These are phyloP conservation scores for Phocides pigmalion DNA, from an alignment of 1,140 invertebrate species.

Conservation along the genomic window DNA sequence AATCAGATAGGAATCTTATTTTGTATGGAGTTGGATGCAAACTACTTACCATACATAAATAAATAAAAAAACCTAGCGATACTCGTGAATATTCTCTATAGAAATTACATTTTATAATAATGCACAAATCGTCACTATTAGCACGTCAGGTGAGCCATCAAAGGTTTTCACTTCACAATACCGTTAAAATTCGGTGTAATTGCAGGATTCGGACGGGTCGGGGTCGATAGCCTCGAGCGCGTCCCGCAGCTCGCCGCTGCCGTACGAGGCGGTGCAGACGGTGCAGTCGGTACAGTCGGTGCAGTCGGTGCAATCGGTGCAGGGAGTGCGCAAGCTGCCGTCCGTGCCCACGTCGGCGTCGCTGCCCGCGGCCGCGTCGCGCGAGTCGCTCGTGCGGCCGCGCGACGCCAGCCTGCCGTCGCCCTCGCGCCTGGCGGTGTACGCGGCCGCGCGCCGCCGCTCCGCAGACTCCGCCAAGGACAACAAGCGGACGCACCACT, in stretches of 20 bases:
- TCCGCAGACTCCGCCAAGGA: constrained; percentile 84
- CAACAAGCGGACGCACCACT: constrained; percentile 85
- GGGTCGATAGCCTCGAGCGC: constrained; percentile 75
- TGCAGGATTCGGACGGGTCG: constrained; percentile 81
- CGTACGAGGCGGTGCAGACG: constrained; percentile 82
- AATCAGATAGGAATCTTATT: no score
- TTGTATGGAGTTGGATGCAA: no score
- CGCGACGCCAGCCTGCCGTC: constrained; percentile 85
- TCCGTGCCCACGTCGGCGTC: constrained; percentile 81
- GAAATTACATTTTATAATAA: no score
- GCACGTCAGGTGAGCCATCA: no score
- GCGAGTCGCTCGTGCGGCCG: constrained; percentile 76
- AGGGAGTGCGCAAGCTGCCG: constrained; percentile 87
- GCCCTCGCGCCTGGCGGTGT: constrained; percentile 85
- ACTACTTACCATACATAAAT: no score
- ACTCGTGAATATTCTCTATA: no score
- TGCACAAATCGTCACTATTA: no score
- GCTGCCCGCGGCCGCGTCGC: constrained; percentile 75
- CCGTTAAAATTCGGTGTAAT: no score
- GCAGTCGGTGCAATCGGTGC: no score
- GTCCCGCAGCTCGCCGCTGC: constrained; percentile 70
- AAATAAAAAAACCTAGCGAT: no score
- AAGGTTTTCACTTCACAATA: no score
- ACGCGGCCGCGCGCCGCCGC: constrained; percentile 82
- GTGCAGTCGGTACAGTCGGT: no score